Conservation (phyloP, 2,888 invertebrate species). For the Leptopilina drosophilae region DNA sequence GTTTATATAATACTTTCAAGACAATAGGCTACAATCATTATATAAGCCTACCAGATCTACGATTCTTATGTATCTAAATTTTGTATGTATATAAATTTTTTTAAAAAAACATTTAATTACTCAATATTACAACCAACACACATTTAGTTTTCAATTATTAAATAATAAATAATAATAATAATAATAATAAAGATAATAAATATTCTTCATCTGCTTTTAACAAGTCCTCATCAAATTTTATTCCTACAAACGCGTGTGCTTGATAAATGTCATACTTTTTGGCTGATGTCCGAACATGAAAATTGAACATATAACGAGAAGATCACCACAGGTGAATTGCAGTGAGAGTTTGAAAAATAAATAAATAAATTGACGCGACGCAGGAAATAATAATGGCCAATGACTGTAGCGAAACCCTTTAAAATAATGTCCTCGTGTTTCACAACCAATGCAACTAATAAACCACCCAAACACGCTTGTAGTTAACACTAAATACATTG, state of each 20-base stretch:
- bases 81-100: conserved; percentile 1
- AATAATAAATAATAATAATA: too few relatives aligned
- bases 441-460: conserved; percentile 98
- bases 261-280: conserved; percentile 70
- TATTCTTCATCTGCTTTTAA: conserved; percentile 21
- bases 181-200: neutral
- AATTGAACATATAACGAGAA: conserved; percentile 94
- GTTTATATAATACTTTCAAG: conserved; percentile 29
- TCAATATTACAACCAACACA: conserved; percentile 21
- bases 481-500: conserved; percentile 91
- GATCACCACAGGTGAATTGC: conserved; percentile 92
- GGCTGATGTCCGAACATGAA: conserved; percentile 94
- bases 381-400: conserved; percentile 97
- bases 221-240: conserved; percentile 68
- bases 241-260: conserved; percentile 59
- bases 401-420: conserved; percentile 98
- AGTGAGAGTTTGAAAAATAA: conserved; percentile 91
- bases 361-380: conserved; percentile 94
- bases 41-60: too few relatives aligned
- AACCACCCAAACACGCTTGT: conserved; percentile 96
- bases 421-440: conserved; percentile 99
- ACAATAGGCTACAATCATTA: neutral
- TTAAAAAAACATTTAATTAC: conserved; percentile 13
- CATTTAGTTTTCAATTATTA: neutral
- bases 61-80: neutral